Percentiles rank a stretch among this genome's conserved stretches.
phyloP scores from a whole-genome alignment of 2,797 vertebrate species.

The Megalops cyprinoides region DNA sequence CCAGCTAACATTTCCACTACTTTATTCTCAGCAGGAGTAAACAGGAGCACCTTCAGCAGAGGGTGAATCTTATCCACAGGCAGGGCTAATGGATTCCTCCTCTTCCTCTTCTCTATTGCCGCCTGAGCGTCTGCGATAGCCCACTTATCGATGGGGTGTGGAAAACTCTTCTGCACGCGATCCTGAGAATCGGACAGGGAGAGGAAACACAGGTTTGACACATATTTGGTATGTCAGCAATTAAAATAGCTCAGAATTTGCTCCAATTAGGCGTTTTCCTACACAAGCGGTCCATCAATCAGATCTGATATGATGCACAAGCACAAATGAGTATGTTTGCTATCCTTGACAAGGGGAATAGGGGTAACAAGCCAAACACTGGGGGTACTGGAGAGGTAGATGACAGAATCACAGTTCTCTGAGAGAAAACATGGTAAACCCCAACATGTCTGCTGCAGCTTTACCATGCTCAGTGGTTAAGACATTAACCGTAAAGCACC shows the following conservation, averaged over 20 bases:
- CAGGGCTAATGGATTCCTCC: constrained; percentile 90
- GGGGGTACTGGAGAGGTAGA: neutral
- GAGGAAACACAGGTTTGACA: neutral
- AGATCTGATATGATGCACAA: neutral
- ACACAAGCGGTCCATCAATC: neutral
- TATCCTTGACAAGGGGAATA: neutral
- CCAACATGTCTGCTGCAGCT: neutral
- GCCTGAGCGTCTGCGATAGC: constrained; percentile 93
- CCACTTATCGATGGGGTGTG: constrained; percentile 97
- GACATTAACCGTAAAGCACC: constrained; percentile 28
- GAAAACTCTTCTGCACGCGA: constrained; percentile 93
- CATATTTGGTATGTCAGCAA: neutral
- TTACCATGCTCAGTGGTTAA: constrained; percentile 27
- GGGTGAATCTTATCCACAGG: constrained; percentile 98
- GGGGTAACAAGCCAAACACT: neutral
- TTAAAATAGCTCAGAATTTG: neutral
- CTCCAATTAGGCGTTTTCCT: no score
- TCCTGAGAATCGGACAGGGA: constrained; percentile 73
- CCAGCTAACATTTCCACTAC: neutral
- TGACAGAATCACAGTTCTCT: neutral
- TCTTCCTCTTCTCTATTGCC: constrained; percentile 93
- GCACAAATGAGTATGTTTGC: neutral
- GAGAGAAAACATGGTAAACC: neutral
- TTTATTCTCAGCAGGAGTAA: neutral
- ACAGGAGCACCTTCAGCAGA: constrained; percentile 83